Percentiles rank a stretch among this genome's conserved stretches.
These are phyloP conservation scores for Tretioscincus oriximinensis DNA, from an alignment of 2,113 vertebrate species.

Conservation along the genomic window DNA sequence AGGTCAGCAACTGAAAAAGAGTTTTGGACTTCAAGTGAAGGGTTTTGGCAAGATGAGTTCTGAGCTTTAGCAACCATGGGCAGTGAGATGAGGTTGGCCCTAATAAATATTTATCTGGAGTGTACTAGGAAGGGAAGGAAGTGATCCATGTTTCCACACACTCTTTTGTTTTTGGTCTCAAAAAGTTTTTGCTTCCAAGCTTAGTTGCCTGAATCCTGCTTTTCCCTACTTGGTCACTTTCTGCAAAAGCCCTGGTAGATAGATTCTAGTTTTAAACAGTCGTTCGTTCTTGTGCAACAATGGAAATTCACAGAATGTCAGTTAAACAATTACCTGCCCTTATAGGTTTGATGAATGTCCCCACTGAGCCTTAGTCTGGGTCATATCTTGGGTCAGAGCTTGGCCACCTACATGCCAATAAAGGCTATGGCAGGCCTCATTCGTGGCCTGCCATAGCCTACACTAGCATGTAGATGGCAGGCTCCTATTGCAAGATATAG, in stretches of 20 bases:
- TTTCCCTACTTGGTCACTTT: too few relatives aligned
- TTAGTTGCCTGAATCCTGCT: background rate
- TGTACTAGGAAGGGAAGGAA: background rate
- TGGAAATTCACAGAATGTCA: background rate
- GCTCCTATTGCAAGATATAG: too few relatives aligned
- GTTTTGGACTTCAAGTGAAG: background rate
- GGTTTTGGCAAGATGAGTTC: slow-evolving; percentile 1
- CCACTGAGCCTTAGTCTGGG: too few relatives aligned
- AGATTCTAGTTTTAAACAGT: background rate
- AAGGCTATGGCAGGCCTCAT: too few relatives aligned
- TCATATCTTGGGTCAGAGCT: too few relatives aligned
- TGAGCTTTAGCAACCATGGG: background rate
- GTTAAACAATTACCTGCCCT: background rate
- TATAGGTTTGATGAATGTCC: background rate
- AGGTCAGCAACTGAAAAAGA: slow-evolving; percentile 9
- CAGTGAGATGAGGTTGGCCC: background rate
- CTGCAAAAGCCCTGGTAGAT: background rate
- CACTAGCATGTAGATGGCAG: too few relatives aligned
- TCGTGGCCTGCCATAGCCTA: too few relatives aligned
- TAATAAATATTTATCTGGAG: background rate
- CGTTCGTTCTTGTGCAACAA: too few relatives aligned
- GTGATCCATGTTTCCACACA: background rate
- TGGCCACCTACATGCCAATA: too few relatives aligned
- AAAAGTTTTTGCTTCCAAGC: background rate
- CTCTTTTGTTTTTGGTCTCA: background rate